These are phyloP conservation scores for Platycheirus rosarum DNA, from an alignment of 2,888 invertebrate species.

Conservation along the genomic window DNA sequence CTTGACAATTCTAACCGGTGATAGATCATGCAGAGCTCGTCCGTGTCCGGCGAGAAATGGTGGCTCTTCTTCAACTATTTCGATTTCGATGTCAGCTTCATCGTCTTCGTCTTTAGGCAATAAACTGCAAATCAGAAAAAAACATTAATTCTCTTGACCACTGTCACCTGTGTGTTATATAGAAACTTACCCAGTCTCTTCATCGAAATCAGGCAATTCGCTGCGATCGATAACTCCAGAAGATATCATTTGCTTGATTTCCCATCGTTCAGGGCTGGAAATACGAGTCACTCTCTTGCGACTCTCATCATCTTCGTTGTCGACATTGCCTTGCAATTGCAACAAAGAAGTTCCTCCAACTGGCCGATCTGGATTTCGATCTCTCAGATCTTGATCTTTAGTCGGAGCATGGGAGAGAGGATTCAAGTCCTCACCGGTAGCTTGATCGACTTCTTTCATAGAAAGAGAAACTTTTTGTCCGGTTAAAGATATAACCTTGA, in stretches of 20 bases:
- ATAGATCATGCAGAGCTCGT: slow-evolving; percentile 93
- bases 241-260: slow-evolving; percentile 98
- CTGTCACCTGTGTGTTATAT: too few relatives aligned
- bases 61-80: slow-evolving; percentile 99
- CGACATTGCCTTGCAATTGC: slow-evolving; percentile 84
- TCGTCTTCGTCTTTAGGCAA: slow-evolving; percentile 95
- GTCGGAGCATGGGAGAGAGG: slow-evolving; percentile 89
- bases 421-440: slow-evolving; percentile 96
- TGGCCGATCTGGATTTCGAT: slow-evolving; percentile 97
- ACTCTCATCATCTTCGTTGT: slow-evolving; percentile 91
- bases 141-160: not conserved
- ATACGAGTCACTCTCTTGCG: slow-evolving; percentile 94
- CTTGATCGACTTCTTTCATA: slow-evolving; percentile 99
- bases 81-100: slow-evolving; percentile 99
- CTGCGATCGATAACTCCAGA: slow-evolving; percentile 96
- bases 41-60: slow-evolving; percentile 98
- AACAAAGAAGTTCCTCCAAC: slow-evolving; percentile 85
- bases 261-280: slow-evolving; percentile 98
- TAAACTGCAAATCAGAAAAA: slow-evolving; percentile 80
- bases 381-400: slow-evolving; percentile 83
- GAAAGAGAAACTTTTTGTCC: slow-evolving; percentile 97
- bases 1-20: slow-evolving; percentile 97
- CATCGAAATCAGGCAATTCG: slow-evolving; percentile 98
- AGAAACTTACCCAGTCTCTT: slow-evolving; percentile 91
- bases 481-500: slow-evolving; percentile 95